Base-by-base conservation (phyloP, 2,797 vertebrate genomes). In the Gymnodraco acuticeps region DNA sequence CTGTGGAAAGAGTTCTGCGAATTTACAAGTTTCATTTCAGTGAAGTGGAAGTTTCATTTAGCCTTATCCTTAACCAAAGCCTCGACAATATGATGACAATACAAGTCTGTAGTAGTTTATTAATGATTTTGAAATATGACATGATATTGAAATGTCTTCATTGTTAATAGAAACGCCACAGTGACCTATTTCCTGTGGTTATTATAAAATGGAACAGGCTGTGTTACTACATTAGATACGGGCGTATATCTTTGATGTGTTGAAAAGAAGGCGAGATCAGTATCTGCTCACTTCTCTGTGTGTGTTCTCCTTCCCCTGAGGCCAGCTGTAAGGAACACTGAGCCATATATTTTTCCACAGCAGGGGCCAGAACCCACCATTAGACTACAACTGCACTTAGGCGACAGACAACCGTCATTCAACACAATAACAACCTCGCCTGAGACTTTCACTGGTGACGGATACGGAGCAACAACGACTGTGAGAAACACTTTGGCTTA, bases 321-420 rank as follows among this genome's bases (percentile, higher is more conserved):
- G 76, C 46, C 51, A 61, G 59, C 75, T 70, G 76, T 81, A 41
- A 63, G 56, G 67, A 13, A 68, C 48, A 43, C 66, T 33, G 59
- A 84, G 81, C 48, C 73, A 64, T 81, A 77, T 65, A 82, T 78
- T 81, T 78, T 68, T 62, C 70, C 70, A 48, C 73, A 46, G 67
- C 70, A 51, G 17, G 43, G 7, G 58, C 53, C 46, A 56, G 31
- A 82, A 59, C 79, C 89, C 78, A 55, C 82, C 70, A 86, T 91
- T 85, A 88, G 54, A 60, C 82, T 70, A 27, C 81, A 90, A 80
- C 85, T 88, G 73, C 67, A 83, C 56, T 81, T 75, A 79, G 48
- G 61, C 73, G 33, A 41, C 13, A 38, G 46, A 66, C 71, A 52
- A 31, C 62, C 80, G 68, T 38, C 60, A 71, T 75, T 81, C 52